Evolutionary conservation across 2,797 vertebrate species (phyloP).

Genomic region (Anguilla anguilla): DNA sequence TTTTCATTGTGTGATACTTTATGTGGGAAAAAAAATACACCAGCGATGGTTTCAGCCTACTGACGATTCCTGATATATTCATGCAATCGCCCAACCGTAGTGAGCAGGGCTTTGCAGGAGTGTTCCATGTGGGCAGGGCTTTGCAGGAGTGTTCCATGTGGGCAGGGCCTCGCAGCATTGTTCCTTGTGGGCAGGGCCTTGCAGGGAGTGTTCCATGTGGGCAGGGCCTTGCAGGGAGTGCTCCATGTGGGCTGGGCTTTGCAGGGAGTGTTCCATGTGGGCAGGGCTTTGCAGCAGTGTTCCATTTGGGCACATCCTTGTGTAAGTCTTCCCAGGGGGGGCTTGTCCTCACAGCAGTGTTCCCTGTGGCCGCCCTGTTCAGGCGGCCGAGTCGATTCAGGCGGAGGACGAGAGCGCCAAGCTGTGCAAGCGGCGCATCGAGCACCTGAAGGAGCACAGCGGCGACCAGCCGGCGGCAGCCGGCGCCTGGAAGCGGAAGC

Average conservation of each 20-base stretch:
- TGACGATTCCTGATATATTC: no score
- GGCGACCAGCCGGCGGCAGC: slow-evolving; percentile 91
- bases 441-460: slow-evolving; percentile 97
- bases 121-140: not conserved
- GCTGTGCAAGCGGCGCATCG: slow-evolving; percentile 94
- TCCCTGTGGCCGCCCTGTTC: not conserved
- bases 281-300: not conserved
- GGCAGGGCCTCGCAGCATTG: not conserved
- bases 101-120: not conserved
- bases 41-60: no score
- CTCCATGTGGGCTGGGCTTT: not conserved
- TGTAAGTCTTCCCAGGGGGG: not conserved
- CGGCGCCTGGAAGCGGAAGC: slow-evolving; percentile 96
- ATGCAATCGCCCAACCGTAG: not conserved
- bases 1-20: no score
- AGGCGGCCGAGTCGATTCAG: slow-evolving; percentile 98
- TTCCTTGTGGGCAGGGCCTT: not conserved
- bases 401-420: slow-evolving; percentile 98
- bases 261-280: not conserved
- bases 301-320: not conserved
- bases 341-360: not conserved
- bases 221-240: not conserved
- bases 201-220: not conserved
- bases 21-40: no score
- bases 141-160: not conserved